Evolutionary conservation across 2,888 invertebrate genomes (phyloP).

Genomic region (Conus canariensis): DNA sequence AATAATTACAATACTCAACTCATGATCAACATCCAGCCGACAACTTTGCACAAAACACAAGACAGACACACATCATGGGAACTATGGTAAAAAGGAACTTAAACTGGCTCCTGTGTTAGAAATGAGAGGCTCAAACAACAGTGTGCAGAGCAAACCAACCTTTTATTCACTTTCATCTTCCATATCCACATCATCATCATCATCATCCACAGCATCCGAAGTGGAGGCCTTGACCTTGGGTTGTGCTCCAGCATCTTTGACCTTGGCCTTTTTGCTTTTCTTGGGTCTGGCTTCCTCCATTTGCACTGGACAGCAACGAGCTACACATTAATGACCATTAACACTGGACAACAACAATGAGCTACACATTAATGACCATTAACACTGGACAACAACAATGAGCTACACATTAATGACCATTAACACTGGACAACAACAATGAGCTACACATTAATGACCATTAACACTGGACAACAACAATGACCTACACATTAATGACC

Average conservation of each 20-base stretch:
- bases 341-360: no score
- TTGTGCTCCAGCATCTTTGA: not conserved
- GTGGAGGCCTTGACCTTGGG: constrained; percentile 16
- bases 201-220: not conserved
- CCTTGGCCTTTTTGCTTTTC: constrained; percentile 11
- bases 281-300: not conserved
- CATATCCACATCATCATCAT: not conserved
- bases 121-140: not conserved
- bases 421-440: not conserved
- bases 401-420: not conserved
- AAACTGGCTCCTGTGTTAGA: no score
- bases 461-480: not conserved
- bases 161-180: constrained; percentile 16
- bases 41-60: not conserved
- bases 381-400: no score
- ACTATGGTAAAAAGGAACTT: no score
- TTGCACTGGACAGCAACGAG: not conserved
- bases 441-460: not conserved
- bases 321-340: not conserved
- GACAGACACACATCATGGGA: not conserved
- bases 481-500: not conserved
- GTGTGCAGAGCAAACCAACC: not conserved
- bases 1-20: no score
- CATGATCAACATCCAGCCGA: no score
- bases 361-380: not conserved